Percentiles rank a stretch among this genome's conserved stretches.
Evolutionary conservation across 2,888 invertebrate genomes (phyloP).

Genomic region (Troides oblongomaculatus): DNA sequence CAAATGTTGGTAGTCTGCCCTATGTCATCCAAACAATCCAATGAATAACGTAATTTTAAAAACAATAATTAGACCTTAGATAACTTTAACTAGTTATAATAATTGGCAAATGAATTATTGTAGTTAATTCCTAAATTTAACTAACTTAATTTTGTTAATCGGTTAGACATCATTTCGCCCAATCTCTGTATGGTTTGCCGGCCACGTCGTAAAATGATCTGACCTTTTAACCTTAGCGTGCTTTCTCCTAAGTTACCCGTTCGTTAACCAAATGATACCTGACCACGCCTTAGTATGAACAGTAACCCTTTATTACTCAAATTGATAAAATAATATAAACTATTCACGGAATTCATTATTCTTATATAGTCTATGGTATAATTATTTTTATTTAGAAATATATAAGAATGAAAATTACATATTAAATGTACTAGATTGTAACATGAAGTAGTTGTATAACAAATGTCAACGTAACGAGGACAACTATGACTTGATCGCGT

Average conservation of each 20-base stretch:
- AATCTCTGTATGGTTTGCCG: not conserved
- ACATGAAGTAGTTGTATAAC: constrained; percentile 7
- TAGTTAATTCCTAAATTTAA: not conserved
- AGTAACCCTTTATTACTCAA: constrained; percentile 6
- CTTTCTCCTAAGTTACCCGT: constrained; percentile 61
- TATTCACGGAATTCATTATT: not conserved
- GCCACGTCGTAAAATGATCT: constrained; percentile 30
- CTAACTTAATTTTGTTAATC: not conserved
- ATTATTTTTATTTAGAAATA: not conserved
- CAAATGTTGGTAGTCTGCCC: too few relatives aligned
- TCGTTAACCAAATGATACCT: constrained; percentile 44
- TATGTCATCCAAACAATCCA: too few relatives aligned
- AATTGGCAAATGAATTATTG: not conserved
- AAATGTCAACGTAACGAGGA: constrained; percentile 22
- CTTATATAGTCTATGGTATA: not conserved
- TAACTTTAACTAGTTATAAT: not conserved
- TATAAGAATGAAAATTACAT: not conserved
- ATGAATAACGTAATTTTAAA: too few relatives aligned
- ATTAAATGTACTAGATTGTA: not conserved
- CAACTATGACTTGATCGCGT: constrained; percentile 14
- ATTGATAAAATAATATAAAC: constrained; percentile 24
- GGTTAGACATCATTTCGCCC: not conserved
- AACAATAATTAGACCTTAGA: not conserved
- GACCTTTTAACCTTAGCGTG: constrained; percentile 54
- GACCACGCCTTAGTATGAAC: constrained; percentile 41